Base-by-base conservation (phyloP, 1,140 invertebrate species). In the Diprion similis region DNA sequence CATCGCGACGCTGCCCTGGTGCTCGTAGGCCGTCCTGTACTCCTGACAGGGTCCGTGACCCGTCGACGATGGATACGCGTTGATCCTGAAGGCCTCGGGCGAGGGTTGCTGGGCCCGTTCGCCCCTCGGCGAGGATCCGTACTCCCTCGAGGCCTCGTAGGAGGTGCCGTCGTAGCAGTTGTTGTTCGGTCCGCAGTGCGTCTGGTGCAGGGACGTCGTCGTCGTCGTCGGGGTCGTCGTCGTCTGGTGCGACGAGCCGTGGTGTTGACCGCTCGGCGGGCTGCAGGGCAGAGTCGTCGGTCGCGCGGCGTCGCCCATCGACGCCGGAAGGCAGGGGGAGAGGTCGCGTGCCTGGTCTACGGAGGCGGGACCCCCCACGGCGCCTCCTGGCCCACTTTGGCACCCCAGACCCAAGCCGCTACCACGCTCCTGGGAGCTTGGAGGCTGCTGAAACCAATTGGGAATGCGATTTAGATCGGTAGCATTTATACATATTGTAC, bases 331-430 rank as follows among this genome's bases (percentile, higher is more conserved):
- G 79, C 92, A 93, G 77, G 93, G 93, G 80, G 92, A 93, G 68
- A 93, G 88, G 80, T 93, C 92, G 80, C 92, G 89, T 47, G 91
- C 91, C 78, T 92, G 92, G 79, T 93, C 92, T 87, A 92, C 92
- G 80, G 90, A 90, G 81, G 91, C 90, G 87, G 87, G 82, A 83
- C 87, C 84, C 79, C 85, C 82, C 88, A 86, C 83, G 81, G 83
- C 81, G 79, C 82, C 83, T 83, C 76, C 84, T 80, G 78, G 80
- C 78, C 86, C 85, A 82, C 85, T 84, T 82, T 85, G 83, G 81
- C 82, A 87, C 75, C 85, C 83, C 82, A 86, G 83, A 83, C 82
- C 83, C 81, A 86, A 83, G 81, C 85, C 85, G 84, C 85, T 87
- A 78, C 85, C 83, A 79, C 84, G 85, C 82, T 88, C 85, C 82